A percentile compares a stretch with the other conserved stretches of the same genome.
phyloP scores from a whole-genome alignment of 2,797 vertebrate genomes.

The Rhinichthys osculus region DNA sequence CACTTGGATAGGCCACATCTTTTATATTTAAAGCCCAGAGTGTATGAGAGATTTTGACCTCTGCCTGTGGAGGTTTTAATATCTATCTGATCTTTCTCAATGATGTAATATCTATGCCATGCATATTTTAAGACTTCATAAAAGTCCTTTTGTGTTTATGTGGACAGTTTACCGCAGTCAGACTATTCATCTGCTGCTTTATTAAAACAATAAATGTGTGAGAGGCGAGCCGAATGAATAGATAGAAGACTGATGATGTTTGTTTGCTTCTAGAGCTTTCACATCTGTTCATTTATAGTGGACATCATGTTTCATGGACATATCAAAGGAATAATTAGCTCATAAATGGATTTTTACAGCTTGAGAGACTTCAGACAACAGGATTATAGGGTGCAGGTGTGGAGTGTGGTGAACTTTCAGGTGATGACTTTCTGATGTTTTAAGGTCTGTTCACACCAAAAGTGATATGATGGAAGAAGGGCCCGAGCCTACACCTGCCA shows the following conservation, averaged over 20 bases:
- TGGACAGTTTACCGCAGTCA: constrained; percentile 31
- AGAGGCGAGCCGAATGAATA: constrained; percentile 7
- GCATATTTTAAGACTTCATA: constrained; percentile 71
- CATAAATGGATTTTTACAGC: constrained; percentile 19
- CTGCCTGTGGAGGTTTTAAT: constrained; percentile 68
- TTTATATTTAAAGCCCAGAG: constrained; percentile 30
- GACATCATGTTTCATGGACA: constrained; percentile 39
- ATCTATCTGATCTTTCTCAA: constrained; percentile 55
- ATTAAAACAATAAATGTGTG: constrained; percentile 45
- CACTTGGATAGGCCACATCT: not conserved
- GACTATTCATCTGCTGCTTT: constrained; percentile 23
- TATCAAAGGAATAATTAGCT: not conserved
- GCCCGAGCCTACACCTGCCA: not conserved
- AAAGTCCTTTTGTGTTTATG: constrained; percentile 47
- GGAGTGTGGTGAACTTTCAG: not conserved
- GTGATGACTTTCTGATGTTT: constrained; percentile 1
- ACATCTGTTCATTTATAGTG: constrained; percentile 48
- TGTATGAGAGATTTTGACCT: constrained; percentile 18
- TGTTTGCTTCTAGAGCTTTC: constrained; percentile 24
- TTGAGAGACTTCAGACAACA: constrained; percentile 23
- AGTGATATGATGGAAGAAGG: not conserved
- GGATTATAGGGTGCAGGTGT: not conserved
- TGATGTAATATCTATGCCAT: constrained; percentile 62
- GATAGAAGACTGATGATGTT: constrained; percentile 15
- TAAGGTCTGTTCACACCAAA: not conserved